Conservation (phyloP, 2,888 invertebrate genomes). For the Oscheius sp. region DNA sequence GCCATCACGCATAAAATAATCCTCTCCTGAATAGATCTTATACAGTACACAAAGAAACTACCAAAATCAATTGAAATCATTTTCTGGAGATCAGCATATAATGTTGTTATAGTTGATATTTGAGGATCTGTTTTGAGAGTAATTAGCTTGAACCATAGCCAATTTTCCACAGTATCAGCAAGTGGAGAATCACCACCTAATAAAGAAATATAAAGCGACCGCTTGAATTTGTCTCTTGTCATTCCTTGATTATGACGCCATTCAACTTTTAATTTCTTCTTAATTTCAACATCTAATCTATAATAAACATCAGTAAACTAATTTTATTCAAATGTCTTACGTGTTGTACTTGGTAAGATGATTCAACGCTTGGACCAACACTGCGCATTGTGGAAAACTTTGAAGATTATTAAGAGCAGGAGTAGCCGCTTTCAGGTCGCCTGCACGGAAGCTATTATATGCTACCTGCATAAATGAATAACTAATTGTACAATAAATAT, state of each 20-base stretch:
- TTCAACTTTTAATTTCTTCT: constrained; percentile 62
- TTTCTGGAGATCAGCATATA: constrained; percentile 64
- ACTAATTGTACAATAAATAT: too few species aligned
- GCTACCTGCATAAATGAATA: constrained; percentile 34
- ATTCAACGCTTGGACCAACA: constrained; percentile 48
- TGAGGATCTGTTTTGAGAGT: constrained; percentile 58
- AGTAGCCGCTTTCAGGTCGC: constrained; percentile 46
- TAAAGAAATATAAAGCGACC: constrained; percentile 60
- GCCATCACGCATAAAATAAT: constrained; percentile 64
- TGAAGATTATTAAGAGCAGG: constrained; percentile 39
- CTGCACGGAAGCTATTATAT: constrained; percentile 53
- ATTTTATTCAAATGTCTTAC: constrained; percentile 16
- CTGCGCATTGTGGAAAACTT: constrained; percentile 51
- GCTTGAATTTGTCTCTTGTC: constrained; percentile 59
- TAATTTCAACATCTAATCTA: constrained; percentile 55
- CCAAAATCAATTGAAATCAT: constrained; percentile 64
- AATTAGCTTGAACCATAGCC: constrained; percentile 66
- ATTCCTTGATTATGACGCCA: constrained; percentile 62
- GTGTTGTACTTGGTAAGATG: constrained; percentile 45
- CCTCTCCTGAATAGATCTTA: constrained; percentile 64
- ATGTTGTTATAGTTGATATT: constrained; percentile 44
- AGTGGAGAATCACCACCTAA: constrained; percentile 55
- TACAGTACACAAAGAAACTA: constrained; percentile 22
- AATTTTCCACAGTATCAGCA: constrained; percentile 64
- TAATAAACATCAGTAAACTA: neutral